A percentile compares a stretch with the other conserved stretches of the same genome.
phyloP scores from a whole-genome alignment of 2,888 invertebrate species.

The Kuschelorhynchus macadamiae region DNA sequence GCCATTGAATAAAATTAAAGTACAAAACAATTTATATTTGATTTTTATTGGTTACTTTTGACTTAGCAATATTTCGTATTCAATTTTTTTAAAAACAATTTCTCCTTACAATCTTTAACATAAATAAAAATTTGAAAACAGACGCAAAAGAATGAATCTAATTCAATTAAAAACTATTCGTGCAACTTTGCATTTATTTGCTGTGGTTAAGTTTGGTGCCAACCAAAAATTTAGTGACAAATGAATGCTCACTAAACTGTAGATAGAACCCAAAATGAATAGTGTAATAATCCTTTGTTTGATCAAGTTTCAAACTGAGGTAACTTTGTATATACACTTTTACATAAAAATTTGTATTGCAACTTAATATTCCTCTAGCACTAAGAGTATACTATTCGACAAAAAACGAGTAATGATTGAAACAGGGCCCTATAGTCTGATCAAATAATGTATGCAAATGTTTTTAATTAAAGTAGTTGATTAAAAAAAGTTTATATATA shows the following conservation, averaged over 20 bases:
- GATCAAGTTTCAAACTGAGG: constrained; percentile 34
- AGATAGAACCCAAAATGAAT: constrained; percentile 60
- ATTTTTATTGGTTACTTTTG: constrained; percentile 7
- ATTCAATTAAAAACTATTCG: neutral
- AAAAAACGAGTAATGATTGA: constrained; percentile 36
- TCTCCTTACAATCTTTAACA: no score
- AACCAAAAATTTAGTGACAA: constrained; percentile 62
- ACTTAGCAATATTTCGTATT: constrained; percentile 18
- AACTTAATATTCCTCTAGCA: constrained; percentile 51
- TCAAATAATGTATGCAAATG: neutral
- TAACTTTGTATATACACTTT: constrained; percentile 56
- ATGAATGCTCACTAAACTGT: constrained; percentile 64
- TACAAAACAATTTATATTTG: constrained; percentile 24
- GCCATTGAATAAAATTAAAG: constrained; percentile 11
- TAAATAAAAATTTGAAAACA: no score
- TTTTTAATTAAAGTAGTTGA: no score
- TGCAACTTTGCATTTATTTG: constrained; percentile 49
- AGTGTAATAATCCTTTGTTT: constrained; percentile 51
- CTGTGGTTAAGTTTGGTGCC: constrained; percentile 60
- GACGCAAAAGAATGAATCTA: no score
- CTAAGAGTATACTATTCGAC: constrained; percentile 38
- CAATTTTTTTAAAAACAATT: no score
- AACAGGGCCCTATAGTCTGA: neutral
- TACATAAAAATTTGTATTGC: constrained; percentile 53
- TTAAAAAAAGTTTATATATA: no score